These are phyloP conservation scores for Lampris incognitus DNA, from an alignment of 2,113 vertebrate genomes.

Conservation along the genomic window DNA sequence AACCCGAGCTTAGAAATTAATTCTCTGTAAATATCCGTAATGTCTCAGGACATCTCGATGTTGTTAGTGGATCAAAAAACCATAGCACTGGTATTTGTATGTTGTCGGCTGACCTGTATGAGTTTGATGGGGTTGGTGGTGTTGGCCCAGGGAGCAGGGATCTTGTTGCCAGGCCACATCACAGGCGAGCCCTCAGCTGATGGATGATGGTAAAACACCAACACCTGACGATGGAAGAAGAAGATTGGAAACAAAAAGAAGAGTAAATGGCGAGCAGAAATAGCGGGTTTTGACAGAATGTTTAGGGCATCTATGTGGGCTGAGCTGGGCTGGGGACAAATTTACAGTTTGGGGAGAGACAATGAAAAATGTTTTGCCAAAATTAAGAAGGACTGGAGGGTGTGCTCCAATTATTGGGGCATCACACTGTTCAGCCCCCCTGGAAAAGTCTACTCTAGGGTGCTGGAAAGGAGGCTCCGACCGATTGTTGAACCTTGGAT, in stretches of 20 bases:
- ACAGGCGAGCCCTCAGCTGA: slow-evolving; percentile 80
- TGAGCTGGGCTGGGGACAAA: no score
- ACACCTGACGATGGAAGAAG: slow-evolving; percentile 81
- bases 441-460: no score
- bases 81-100: not conserved
- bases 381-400: not conserved
- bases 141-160: slow-evolving; percentile 97
- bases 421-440: no score
- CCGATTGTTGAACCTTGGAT: no score
- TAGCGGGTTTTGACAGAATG: slow-evolving; percentile 1
- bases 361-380: no score
- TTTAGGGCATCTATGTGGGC: not conserved
- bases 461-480: no score
- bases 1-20: no score
- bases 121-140: slow-evolving; percentile 92
- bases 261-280: not conserved
- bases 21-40: no score
- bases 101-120: slow-evolving; percentile 69
- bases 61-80: not conserved
- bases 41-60: no score
- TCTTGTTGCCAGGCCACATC: slow-evolving; percentile 94
- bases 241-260: slow-evolving; percentile 9
- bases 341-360: no score
- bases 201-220: slow-evolving; percentile 94
- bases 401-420: no score